phyloP scores from a whole-genome alignment of 2,888 invertebrate species.

The Frankliniella intonsa region DNA sequence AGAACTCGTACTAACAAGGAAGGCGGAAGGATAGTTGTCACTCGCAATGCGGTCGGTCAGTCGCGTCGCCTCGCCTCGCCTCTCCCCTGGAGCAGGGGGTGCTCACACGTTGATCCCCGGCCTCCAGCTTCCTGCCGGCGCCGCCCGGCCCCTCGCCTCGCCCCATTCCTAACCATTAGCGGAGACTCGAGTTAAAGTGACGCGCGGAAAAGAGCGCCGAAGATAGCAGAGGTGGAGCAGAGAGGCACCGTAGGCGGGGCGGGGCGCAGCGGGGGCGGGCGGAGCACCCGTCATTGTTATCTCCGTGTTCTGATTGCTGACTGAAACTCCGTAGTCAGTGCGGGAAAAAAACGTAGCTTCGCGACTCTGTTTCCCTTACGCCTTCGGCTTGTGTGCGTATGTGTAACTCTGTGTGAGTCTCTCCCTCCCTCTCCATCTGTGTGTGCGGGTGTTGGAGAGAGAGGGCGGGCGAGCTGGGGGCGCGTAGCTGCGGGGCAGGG shows the following conservation, averaged over 20 bases:
- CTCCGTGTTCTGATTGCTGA: slow-evolving; percentile 10
- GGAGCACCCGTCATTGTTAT: neutral
- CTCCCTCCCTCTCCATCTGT: neutral
- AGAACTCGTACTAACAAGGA: too few species aligned
- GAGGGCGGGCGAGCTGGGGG: too few species aligned
- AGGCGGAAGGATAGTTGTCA: too few species aligned
- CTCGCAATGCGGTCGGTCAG: too few species aligned
- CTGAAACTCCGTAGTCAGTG: neutral
- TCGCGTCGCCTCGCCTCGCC: too few species aligned
- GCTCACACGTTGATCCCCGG: too few species aligned
- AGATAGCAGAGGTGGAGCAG: neutral
- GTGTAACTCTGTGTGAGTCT: neutral
- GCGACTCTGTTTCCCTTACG: too few species aligned
- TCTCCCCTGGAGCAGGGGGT: too few species aligned
- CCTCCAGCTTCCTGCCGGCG: neutral
- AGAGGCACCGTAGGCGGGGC: neutral
- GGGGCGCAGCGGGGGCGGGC: neutral
- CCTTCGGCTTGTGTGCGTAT: too few species aligned
- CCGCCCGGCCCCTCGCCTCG: neutral
- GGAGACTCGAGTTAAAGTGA: neutral
- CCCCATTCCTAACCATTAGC: neutral
- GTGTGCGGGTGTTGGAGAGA: neutral
- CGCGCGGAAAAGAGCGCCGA: neutral
- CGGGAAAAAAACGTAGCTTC: neutral
- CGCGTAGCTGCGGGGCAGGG: neutral